Evolutionary conservation across 35 echinoderm and acorn worm genomes (phyloP), one percentile per base, ranked within the genome.

Genomic region (Eucidaris tribuloides): DNA sequence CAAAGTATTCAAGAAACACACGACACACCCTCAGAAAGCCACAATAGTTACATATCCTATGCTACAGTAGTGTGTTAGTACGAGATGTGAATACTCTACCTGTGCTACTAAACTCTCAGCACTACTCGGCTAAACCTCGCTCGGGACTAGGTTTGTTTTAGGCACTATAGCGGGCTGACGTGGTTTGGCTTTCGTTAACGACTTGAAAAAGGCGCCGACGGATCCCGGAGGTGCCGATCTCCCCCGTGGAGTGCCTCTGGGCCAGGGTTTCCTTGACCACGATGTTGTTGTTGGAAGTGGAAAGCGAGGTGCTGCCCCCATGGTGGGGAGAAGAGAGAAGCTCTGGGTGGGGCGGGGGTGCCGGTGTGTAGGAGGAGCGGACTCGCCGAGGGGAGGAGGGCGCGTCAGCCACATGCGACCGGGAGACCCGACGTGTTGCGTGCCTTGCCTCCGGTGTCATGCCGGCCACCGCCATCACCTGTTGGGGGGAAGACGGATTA

Each of bases 381-480:
- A 92, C 54, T n/a, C 81, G 52, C 29, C 84, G 71, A 19, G 91
- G 96, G 62, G 96, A 99, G 32, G 90, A 90, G 20, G 90, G 35
- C 86, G 96, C 19, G 91, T 93, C 28, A 93, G 83, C 96, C 90
- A 99, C 32, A 93, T 63, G 25, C 79, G 83, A 25, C 78, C 30
- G 88, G 83, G 33, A 43, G 77, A 57, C 71, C 83, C 45, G 78
- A 85, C 45, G 82, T 82, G 33, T 42, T 62, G 66, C 86, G 62
- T 40, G 94, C 54, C 84, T 87, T 92, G 40, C 94, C 32, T 92
- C 89, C 25, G 94, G 82, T 32, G 94, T 74, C 60, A 92, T 97
- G 27, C 94, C 94, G 20, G 94, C 94, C n/a, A 97, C 94, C 35
- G 94, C 94, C 89, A 97, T 97, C 77, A 91, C 94, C 94, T 97